These are phyloP conservation scores for Botia kubotai DNA, from an alignment of 2,797 vertebrate species.

Conservation along the genomic window DNA sequence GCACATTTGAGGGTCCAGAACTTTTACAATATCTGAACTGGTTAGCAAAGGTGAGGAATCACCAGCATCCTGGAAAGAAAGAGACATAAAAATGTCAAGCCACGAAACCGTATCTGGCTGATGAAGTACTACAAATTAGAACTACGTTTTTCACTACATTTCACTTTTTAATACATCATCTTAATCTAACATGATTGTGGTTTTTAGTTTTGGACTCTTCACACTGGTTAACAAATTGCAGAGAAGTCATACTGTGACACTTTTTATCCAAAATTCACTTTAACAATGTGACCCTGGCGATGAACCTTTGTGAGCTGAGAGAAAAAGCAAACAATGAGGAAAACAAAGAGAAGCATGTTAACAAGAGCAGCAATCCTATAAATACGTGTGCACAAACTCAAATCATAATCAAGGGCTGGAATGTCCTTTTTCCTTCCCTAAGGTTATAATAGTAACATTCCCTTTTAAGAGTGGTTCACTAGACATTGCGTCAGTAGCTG, in stretches of 20 bases:
- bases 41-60: conserved; percentile 86
- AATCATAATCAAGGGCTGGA: no score
- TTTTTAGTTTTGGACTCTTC: not conserved
- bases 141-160: conserved; percentile 91
- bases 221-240: not conserved
- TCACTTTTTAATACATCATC: not conserved
- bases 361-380: not conserved
- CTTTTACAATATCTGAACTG: conserved; percentile 95
- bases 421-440: no score
- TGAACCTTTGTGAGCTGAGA: conserved; percentile 95
- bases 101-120: no score
- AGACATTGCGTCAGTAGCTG: no score
- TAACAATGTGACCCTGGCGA: conserved; percentile 96
- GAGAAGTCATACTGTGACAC: not conserved
- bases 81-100: not conserved
- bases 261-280: conserved; percentile 63
- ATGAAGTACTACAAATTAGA: conserved; percentile 99
- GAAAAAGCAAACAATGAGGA: conserved; percentile 9
- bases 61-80: conserved; percentile 87
- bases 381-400: no score
- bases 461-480: no score
- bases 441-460: no score
- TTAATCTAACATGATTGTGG: not conserved
- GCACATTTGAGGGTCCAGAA: conserved; percentile 97
- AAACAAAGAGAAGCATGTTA: not conserved